These are phyloP conservation scores for Ara ararauna DNA, from an alignment of 2,797 vertebrate species.

Conservation along the genomic window DNA sequence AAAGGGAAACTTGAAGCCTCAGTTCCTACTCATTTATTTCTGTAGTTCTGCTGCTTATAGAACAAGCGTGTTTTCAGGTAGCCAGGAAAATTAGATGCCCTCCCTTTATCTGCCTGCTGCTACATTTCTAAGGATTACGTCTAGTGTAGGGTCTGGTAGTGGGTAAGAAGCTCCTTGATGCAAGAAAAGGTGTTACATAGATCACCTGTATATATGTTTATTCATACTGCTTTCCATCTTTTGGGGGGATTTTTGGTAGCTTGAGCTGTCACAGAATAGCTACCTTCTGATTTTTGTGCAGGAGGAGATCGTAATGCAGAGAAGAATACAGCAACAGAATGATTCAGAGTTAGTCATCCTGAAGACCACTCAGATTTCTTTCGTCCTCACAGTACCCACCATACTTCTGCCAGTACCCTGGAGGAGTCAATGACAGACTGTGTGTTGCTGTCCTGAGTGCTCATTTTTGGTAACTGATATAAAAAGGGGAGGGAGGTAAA, in stretches of 20 bases:
- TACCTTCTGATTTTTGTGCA: slow-evolving; percentile 40
- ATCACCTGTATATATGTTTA: slow-evolving; percentile 9
- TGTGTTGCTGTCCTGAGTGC: background rate
- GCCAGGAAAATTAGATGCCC: slow-evolving; percentile 1
- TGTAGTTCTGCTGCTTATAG: slow-evolving; percentile 6
- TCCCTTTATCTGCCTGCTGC: slow-evolving; percentile 5
- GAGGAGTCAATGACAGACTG: background rate
- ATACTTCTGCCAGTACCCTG: slow-evolving; percentile 1
- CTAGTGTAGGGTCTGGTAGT: background rate
- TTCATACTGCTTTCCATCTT: slow-evolving; percentile 8
- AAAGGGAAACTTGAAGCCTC: background rate
- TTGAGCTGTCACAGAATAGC: slow-evolving; percentile 11
- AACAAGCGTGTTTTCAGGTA: background rate
- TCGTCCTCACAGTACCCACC: background rate
- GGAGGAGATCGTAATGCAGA: slow-evolving; percentile 29
- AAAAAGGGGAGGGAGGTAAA: background rate
- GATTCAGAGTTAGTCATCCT: slow-evolving; percentile 46
- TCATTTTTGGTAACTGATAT: background rate
- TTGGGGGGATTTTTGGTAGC: background rate
- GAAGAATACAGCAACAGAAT: slow-evolving; percentile 20
- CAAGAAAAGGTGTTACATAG: slow-evolving; percentile 19
- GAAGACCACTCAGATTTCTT: slow-evolving; percentile 42
- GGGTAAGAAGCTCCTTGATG: background rate
- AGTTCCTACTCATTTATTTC: background rate
- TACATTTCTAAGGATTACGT: background rate